Evolutionary conservation across 1,140 invertebrate species (phyloP).

Genomic region (Panulirus ornatus): DNA sequence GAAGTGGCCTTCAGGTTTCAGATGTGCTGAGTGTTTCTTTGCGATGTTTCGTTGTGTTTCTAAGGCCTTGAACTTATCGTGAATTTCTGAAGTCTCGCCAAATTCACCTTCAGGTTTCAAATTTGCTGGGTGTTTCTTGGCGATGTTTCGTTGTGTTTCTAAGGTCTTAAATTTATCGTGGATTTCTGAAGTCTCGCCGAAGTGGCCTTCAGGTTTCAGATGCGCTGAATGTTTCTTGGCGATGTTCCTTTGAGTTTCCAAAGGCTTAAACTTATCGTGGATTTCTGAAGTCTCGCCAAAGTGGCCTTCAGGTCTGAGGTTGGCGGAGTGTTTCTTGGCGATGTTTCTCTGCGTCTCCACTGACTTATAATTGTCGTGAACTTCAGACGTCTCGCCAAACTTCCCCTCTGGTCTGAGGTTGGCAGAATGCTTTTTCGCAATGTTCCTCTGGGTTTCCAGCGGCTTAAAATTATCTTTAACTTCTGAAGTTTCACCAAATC

Average conservation of each 20-base stretch:
- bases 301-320: constrained; percentile 23
- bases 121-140: constrained; percentile 29
- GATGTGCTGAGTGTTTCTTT: neutral
- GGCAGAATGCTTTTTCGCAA: constrained; percentile 36
- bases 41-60: constrained; percentile 24
- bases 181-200: constrained; percentile 38
- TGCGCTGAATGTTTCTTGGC: constrained; percentile 29
- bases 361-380: constrained; percentile 25
- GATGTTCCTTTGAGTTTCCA: constrained; percentile 35
- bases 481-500: constrained; percentile 43
- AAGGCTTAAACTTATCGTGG: constrained; percentile 18
- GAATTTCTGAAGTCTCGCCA: constrained; percentile 36
- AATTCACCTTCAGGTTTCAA: constrained; percentile 31
- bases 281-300: constrained; percentile 48
- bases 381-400: constrained; percentile 40
- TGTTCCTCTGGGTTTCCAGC: neutral
- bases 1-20: constrained; percentile 12
- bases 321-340: constrained; percentile 47
- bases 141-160: constrained; percentile 26
- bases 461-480: constrained; percentile 28
- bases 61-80: neutral
- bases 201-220: constrained; percentile 19
- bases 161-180: constrained; percentile 32
- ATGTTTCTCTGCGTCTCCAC: neutral
- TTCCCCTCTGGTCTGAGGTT: constrained; percentile 24